Percentiles rank a stretch among this genome's conserved stretches.
Evolutionary conservation across 1,140 invertebrate species (phyloP).

Genomic region (Scaptomyza hsui): DNA sequence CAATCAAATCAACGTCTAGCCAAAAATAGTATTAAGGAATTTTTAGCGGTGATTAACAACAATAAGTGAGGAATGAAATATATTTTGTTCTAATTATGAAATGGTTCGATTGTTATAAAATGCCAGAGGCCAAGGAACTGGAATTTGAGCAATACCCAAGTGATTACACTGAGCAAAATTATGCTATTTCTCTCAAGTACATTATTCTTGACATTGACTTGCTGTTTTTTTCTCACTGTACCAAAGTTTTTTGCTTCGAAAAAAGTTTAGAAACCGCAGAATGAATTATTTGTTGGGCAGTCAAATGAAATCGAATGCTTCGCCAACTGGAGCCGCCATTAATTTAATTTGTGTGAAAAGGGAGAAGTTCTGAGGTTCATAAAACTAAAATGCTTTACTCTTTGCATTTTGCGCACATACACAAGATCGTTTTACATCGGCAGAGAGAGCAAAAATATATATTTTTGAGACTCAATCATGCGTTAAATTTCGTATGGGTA

Average conservation of each 20-base stretch:
- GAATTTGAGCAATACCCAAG: not conserved
- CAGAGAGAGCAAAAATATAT: slow-evolving; percentile 16
- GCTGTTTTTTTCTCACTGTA: not conserved
- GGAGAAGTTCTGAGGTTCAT: slow-evolving; percentile 35
- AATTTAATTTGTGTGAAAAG: slow-evolving; percentile 7
- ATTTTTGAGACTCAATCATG: slow-evolving; percentile 57
- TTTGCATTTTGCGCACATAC: slow-evolving; percentile 60
- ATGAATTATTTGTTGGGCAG: slow-evolving; percentile 52
- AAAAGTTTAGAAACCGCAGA: not conserved
- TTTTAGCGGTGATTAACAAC: not conserved
- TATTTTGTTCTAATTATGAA: not conserved
- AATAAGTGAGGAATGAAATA: not conserved
- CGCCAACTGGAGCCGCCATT: slow-evolving; percentile 8
- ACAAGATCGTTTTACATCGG: slow-evolving; percentile 60
- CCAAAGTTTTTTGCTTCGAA: not conserved
- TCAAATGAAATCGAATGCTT: slow-evolving; percentile 46
- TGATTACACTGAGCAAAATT: not conserved
- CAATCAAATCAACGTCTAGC: not conserved
- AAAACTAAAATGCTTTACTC: slow-evolving; percentile 38
- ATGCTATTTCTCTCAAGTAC: no score
- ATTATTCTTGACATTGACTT: no score
- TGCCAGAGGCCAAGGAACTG: not conserved
- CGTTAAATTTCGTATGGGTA: slow-evolving; percentile 41
- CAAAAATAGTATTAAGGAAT: slow-evolving; percentile 14
- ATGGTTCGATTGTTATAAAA: slow-evolving; percentile 2